phyloP scores from a whole-genome alignment of 2,113 vertebrate species.

The Todiramphus saurophagus region DNA sequence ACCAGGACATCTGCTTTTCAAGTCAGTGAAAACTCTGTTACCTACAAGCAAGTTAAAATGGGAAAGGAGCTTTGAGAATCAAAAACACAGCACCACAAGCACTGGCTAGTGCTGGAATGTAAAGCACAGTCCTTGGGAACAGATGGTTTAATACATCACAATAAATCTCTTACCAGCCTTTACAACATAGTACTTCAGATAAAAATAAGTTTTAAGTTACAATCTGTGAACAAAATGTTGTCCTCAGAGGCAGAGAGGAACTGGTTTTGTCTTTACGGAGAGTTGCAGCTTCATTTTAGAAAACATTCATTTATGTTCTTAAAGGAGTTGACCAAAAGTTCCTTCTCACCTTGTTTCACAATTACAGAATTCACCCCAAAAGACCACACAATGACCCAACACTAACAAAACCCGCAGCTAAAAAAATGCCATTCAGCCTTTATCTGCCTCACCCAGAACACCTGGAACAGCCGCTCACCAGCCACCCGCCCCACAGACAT shows the following conservation, averaged over 20 bases:
- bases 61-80: slow-evolving; percentile 28
- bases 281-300: background rate
- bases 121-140: slow-evolving; percentile 64
- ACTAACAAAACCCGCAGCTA: background rate
- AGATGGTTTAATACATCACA: slow-evolving; percentile 73
- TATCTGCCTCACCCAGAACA: background rate
- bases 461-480: background rate
- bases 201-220: slow-evolving; percentile 62
- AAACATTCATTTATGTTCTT: background rate
- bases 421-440: background rate
- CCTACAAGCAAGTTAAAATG: slow-evolving; percentile 21
- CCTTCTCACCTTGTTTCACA: background rate
- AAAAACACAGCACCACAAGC: background rate
- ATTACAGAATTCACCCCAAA: background rate
- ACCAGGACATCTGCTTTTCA: slow-evolving; percentile 23
- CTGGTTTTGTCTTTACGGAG: background rate
- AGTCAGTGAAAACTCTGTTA: slow-evolving; percentile 20
- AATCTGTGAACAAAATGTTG: slow-evolving; percentile 44
- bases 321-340: background rate
- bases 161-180: slow-evolving; percentile 64
- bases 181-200: slow-evolving; percentile 53
- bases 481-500: background rate
- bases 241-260: slow-evolving; percentile 5
- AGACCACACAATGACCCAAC: background rate
- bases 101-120: slow-evolving; percentile 27